Conservation (phyloP, 2,113 vertebrate species). For the Perca fluviatilis region DNA sequence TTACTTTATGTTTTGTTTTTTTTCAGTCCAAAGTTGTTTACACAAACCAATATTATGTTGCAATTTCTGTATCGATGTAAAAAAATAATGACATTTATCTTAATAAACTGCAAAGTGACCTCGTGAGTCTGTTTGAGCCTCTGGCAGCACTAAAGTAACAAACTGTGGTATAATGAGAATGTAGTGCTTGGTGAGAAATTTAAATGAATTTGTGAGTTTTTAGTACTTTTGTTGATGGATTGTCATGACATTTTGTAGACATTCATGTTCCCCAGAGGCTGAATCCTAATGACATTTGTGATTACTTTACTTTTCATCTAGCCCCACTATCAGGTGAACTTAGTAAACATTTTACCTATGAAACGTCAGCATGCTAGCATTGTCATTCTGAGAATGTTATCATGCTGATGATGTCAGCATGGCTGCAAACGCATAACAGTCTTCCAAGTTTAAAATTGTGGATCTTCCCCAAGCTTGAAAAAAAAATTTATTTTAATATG, state of each 20-base stretch:
- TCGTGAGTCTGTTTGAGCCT: slow-evolving; percentile 65
- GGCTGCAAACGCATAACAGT: background rate
- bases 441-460: background rate
- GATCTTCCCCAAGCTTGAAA: background rate
- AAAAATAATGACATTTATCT: slow-evolving; percentile 72
- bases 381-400: background rate
- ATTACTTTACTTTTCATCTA: too few species aligned
- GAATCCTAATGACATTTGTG: too few species aligned
- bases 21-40: slow-evolving; percentile 79
- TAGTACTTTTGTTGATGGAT: background rate
- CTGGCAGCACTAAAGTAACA: background rate
- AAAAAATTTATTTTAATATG: background rate
- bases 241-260: too few species aligned
- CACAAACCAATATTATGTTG: slow-evolving; percentile 75
- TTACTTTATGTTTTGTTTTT: slow-evolving; percentile 60
- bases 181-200: background rate
- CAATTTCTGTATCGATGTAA: slow-evolving; percentile 80
- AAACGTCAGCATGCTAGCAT: background rate
- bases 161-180: background rate
- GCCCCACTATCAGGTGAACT: too few species aligned
- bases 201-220: background rate
- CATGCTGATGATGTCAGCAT: background rate
- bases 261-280: too few species aligned
- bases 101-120: slow-evolving; percentile 85
- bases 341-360: too few species aligned